phyloP scores from a whole-genome alignment of 2,113 vertebrate species.

The Rhodinocichla rosea region DNA sequence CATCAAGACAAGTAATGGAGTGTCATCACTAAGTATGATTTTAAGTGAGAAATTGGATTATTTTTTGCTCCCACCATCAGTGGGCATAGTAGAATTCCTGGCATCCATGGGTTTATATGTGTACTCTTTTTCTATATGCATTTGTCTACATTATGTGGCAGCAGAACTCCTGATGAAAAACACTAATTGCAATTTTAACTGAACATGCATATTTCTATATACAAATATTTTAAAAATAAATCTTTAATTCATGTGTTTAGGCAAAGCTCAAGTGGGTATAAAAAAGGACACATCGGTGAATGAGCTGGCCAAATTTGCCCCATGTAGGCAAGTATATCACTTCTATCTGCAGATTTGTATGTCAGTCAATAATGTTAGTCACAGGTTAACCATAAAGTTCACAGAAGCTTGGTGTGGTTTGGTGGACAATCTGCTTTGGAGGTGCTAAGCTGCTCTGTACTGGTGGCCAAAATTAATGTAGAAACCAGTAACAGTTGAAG shows the following conservation, averaged over 20 bases:
- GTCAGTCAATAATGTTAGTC: not conserved
- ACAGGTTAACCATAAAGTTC: not conserved
- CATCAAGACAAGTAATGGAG: slow-evolving; percentile 14
- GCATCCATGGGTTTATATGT: not conserved
- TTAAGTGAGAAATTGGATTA: slow-evolving; percentile 7
- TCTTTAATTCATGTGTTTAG: not conserved
- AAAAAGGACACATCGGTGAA: rapidly evolving
- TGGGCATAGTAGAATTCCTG: not conserved
- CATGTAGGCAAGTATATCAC: not conserved
- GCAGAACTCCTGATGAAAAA: not conserved
- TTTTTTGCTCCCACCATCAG: not conserved
- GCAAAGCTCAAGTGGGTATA: not conserved
- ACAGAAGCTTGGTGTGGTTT: not conserved
- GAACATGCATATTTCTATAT: not conserved
- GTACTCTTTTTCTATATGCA: not conserved
- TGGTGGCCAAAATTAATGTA: not conserved
- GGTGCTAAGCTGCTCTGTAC: not conserved
- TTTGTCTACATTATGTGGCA: not conserved
- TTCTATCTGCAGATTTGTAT: not conserved
- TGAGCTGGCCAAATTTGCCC: not conserved
- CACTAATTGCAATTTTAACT: not conserved
- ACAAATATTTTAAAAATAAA: not conserved
- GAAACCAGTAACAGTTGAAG: not conserved
- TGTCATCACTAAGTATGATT: slow-evolving; percentile 30
- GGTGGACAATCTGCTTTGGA: not conserved